phyloP scores from a whole-genome alignment of 1,140 invertebrate genomes.

The Tetramorium alpestre region DNA sequence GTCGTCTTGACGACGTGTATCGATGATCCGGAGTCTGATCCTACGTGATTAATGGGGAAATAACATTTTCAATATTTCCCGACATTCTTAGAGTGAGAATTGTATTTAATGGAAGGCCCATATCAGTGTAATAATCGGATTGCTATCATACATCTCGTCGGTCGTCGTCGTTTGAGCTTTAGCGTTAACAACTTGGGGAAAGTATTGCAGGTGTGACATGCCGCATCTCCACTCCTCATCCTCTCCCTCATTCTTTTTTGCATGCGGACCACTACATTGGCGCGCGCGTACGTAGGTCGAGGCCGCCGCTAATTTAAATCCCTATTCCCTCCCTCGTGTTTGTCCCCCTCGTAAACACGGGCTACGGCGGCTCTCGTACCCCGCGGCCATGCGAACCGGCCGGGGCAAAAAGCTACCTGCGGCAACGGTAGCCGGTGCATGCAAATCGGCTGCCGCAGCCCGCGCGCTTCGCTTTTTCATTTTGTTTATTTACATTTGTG shows the following conservation, averaged over 20 bases:
- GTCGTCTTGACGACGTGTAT: background rate
- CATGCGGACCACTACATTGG: background rate
- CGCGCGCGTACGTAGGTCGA: constrained; percentile 54
- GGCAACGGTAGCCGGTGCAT: constrained; percentile 59
- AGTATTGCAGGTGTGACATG: constrained; percentile 39
- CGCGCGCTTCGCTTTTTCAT: constrained; percentile 31
- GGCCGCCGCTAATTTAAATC: constrained; percentile 59
- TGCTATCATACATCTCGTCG: background rate
- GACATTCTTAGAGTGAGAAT: background rate
- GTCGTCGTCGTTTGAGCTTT: background rate
- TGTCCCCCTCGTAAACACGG: constrained; percentile 54
- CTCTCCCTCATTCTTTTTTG: background rate
- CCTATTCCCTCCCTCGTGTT: constrained; percentile 44
- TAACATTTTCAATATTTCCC: background rate
- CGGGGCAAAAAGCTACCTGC: constrained; percentile 42
- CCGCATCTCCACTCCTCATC: background rate
- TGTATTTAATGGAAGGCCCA: background rate
- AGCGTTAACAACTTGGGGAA: background rate
- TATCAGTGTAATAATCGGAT: constrained; percentile 4
- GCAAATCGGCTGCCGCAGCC: constrained; percentile 47
- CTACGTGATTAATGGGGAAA: constrained; percentile 6
- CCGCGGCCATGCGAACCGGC: constrained; percentile 36
- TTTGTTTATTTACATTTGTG: constrained; percentile 61
- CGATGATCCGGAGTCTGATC: constrained; percentile 1
- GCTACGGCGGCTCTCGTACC: constrained; percentile 13